Evolutionary conservation across 2,797 vertebrate species (phyloP), one percentile per base, ranked within the genome.

Genomic region (Scolopax rusticola): DNA sequence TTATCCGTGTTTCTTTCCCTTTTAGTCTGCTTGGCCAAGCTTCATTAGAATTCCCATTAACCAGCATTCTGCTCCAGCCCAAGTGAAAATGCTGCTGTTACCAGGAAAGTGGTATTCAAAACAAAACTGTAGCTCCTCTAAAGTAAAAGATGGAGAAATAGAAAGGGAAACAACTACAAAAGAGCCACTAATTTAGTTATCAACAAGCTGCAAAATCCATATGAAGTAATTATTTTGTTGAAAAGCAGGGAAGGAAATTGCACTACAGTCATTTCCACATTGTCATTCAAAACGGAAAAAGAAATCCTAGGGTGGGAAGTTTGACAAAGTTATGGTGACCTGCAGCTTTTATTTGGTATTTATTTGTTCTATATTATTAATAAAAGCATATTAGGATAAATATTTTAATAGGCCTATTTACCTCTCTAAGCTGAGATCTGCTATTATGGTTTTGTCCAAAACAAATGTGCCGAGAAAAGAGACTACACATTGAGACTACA

Each of bases 161-260:
- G 67, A 79, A 84, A 59, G 41, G 50, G 47, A 89, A 96, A 79
- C 50, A 23, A 78, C 70, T 85, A 75, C 43, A 60, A 65, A 74
- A 93, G 63, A 93, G 27, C 33, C 56, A 65, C 87, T 93, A 86
- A 84, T 93, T 93, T 92, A 82, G 53, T 86, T 95, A 86, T 86
- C 38, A 92, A 87, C 67, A 54, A 84, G 86, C 71, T 56, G n/a
- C 15, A 87, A 94, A 93, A 90, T 94, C 69, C 73, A 83, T 77
- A 90, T 15, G 27, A 96, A 85, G 45, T 65, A 93, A 84, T 71
- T 87, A 64, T 43, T 83, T 65, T 94, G 54, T 70, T 88, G 81
- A 94, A 97, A 97, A 93, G 23, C 60, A 41, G 74, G 77, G 33
- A 81, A 82, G 32, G 9, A 93, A 79, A 92, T 84, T 86, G 24